Evolutionary conservation across 1,140 invertebrate species (phyloP), one percentile per base, ranked within the genome.

Genomic region (Hypsibius dujardini): DNA sequence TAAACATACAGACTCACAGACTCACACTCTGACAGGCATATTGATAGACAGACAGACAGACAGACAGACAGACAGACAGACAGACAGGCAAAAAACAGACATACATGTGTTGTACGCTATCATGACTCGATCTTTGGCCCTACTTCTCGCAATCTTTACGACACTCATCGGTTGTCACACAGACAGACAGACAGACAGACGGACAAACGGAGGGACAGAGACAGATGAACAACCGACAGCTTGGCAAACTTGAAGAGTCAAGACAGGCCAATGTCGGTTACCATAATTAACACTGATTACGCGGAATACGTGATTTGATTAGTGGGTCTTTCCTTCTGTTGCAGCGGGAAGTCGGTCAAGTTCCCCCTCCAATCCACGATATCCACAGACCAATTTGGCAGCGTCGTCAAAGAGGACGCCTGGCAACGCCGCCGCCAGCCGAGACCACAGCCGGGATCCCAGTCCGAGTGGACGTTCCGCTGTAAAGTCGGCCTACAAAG

Each of bases 341-440:
- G 70, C 70, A 70, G 71, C 73, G n/a, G 73, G 73, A 47, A 73
- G 72, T 46, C 73, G 73, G 46, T 73, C 73, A 3, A 72, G 71
- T 42, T 73, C 73, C 47, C 73, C 73, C 42, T 67, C 47, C n/a
- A 46, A 56, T 56, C 7, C 50, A 56, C 50, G 50, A 7, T 56
- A 56, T n/a, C 7, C 50, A n/a, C 7, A 42, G 12, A 67, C 62
- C n/a, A 56, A n/a, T 7, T n/a, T 56, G 50, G 7, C 50, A 56
- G 7, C 67, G 28, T 7, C 67, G 47, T 40, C 47, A 2, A 73
- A 73, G 46, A 67, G 60, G 1, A 69, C 47, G 67, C 46, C 69
- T 46, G 47, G 60, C n/a, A 56, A 60, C 28, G 28, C 28, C 28
- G 28, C 28, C 2, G 71, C 70, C 28, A 73, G 72, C 50, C 47